Evolutionary conservation across 2,888 invertebrate species (phyloP).

Genomic region (Calameuta pallipes): DNA sequence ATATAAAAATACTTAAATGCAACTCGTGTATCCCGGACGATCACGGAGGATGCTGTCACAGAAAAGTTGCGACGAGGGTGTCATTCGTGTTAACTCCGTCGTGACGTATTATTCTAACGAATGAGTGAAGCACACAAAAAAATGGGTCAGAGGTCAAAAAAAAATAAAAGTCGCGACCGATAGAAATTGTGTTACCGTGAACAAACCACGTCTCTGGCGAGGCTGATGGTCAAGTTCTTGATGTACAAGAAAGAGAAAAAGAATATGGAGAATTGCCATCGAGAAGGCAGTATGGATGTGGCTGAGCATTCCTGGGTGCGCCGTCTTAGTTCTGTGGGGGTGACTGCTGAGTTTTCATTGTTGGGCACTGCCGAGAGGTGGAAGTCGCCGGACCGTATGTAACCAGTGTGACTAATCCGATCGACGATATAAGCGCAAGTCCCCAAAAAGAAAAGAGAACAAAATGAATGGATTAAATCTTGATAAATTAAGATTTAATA

Average conservation of each 20-base stretch:
- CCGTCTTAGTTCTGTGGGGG: conserved; percentile 60
- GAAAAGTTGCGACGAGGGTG: no score
- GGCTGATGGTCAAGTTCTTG: conserved; percentile 19
- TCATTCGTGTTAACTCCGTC: no score
- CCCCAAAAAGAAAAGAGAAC: not conserved
- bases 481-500: no score
- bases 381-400: conserved; percentile 65
- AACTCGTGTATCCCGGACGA: conserved; percentile 18
- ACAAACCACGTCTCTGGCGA: no score
- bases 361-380: conserved; percentile 62
- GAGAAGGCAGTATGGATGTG: conserved; percentile 50
- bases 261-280: conserved; percentile 18
- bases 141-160: no score
- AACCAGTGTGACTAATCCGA: conserved; percentile 57
- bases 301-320: conserved; percentile 61
- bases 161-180: no score
- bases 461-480: no score
- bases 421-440: conserved; percentile 32
- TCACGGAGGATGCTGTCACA: conserved; percentile 12
- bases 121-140: no score
- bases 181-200: no score
- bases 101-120: no score
- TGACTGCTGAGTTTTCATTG: conserved; percentile 60
- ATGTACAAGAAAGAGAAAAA: conserved; percentile 32
- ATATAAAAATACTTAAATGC: no score